Evolutionary conservation across 2,888 invertebrate genomes (phyloP).

Genomic region (Drosophila robusta): DNA sequence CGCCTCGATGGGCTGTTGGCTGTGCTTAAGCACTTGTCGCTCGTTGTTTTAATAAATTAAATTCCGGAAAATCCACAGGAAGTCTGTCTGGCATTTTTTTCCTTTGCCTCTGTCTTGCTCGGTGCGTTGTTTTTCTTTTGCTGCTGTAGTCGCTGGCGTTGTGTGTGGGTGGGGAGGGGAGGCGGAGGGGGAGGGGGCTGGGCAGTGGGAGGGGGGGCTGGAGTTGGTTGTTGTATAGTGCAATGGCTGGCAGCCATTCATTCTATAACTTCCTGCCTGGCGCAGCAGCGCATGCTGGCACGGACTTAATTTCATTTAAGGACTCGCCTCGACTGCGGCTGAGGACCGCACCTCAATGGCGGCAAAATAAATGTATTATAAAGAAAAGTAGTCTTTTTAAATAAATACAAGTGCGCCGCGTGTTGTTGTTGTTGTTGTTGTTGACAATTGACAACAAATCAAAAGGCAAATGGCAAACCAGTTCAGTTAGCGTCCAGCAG

Average conservation of each 20-base stretch:
- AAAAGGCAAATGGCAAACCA: conserved; percentile 38
- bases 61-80: conserved; percentile 84
- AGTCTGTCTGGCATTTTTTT: conserved; percentile 80
- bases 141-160: conserved; percentile 7
- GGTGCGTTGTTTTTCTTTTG: conserved; percentile 25
- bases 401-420: conserved; percentile 9
- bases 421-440: not conserved
- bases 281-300: conserved; percentile 73
- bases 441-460: conserved; percentile 1
- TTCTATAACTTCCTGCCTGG: conserved; percentile 78
- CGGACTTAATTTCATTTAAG: conserved; percentile 80
- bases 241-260: conserved; percentile 74
- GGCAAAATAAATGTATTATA: conserved; percentile 37
- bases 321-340: conserved; percentile 50
- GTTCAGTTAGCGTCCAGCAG: conserved; percentile 35
- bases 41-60: conserved; percentile 84
- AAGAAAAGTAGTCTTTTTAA: not conserved
- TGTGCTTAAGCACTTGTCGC: conserved; percentile 51
- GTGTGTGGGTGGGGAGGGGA: not conserved
- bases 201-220: not conserved
- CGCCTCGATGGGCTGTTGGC: conserved; percentile 12
- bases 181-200: not conserved
- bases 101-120: conserved; percentile 6
- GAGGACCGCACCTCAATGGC: conserved; percentile 32
- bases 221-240: conserved; percentile 22